Conservation (phyloP, 2,797 vertebrate species). For the Galagoides demidoff region DNA sequence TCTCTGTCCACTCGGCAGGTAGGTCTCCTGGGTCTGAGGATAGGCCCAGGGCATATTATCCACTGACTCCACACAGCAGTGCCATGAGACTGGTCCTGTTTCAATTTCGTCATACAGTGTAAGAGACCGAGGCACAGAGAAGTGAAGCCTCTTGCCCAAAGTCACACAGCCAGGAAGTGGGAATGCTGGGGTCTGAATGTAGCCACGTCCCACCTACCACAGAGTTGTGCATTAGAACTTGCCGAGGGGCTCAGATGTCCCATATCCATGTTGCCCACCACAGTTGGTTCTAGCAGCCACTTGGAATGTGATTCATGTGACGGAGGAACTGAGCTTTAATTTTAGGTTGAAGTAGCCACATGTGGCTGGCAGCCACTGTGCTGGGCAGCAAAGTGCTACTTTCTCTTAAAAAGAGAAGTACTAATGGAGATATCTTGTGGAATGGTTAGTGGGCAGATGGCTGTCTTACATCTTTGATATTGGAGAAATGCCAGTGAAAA, state of each 20-base stretch:
- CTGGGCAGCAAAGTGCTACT: background rate
- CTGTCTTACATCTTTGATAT: background rate
- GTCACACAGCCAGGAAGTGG: background rate
- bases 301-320: background rate
- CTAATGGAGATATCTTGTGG: background rate
- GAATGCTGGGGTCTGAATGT: background rate
- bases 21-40: background rate
- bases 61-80: background rate
- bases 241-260: background rate
- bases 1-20: constrained; percentile 90
- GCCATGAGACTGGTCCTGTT: background rate
- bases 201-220: accelerated
- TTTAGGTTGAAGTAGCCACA: background rate
- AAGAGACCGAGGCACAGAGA: background rate
- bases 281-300: background rate
- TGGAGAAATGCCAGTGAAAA: background rate
- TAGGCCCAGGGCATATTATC: background rate
- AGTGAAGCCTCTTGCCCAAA: background rate
- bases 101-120: background rate
- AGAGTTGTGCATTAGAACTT: background rate
- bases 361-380: background rate
- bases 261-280: accelerated
- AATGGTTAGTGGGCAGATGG: background rate
- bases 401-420: background rate
- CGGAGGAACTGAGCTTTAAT: background rate